These are phyloP conservation scores for Struthidea cinerea DNA, from an alignment of 2,113 vertebrate genomes.

Conservation along the genomic window DNA sequence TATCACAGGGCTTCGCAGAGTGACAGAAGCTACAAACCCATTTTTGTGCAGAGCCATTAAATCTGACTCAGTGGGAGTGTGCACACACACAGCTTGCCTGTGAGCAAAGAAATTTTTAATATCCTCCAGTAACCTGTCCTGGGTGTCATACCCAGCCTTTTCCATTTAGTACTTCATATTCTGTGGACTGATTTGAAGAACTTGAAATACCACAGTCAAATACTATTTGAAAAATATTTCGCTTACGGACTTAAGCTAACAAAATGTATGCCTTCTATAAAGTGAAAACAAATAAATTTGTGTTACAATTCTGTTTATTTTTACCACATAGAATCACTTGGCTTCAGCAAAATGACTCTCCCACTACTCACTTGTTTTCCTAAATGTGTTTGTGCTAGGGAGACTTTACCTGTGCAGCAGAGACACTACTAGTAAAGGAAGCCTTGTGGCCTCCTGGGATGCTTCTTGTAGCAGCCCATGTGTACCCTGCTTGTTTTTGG, in stretches of 20 bases:
- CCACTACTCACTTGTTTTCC: neutral
- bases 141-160: neutral
- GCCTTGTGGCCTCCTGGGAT: neutral
- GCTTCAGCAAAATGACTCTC: neutral
- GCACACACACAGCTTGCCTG: neutral
- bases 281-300: neutral
- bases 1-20: neutral
- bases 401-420: neutral
- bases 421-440: neutral
- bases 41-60: neutral
- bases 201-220: neutral
- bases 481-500: neutral
- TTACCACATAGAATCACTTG: neutral
- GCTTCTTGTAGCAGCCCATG: neutral
- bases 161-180: neutral
- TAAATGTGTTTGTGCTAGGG: neutral
- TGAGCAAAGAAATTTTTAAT: neutral
- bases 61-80: neutral
- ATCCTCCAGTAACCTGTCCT: neutral
- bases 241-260: neutral
- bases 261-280: neutral
- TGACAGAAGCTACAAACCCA: neutral
- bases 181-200: neutral
- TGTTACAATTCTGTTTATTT: neutral
- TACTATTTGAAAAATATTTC: neutral